phyloP scores from a whole-genome alignment of 2,797 vertebrate species.

The Diceros bicornis region DNA sequence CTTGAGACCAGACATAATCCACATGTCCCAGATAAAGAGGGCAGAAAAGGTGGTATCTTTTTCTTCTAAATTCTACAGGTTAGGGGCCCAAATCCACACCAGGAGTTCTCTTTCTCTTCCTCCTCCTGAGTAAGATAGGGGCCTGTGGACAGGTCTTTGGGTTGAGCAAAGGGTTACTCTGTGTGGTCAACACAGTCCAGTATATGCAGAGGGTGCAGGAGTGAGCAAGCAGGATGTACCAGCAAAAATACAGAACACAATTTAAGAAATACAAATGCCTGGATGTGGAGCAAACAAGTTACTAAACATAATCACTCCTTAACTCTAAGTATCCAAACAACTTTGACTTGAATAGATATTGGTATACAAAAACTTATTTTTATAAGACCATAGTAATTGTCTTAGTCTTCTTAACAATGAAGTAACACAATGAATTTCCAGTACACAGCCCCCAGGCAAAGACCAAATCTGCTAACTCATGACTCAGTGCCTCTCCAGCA shows the following conservation, averaged over 20 bases:
- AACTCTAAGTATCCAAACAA: not conserved
- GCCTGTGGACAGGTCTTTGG: not conserved
- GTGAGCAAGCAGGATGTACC: not conserved
- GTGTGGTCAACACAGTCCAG: not conserved
- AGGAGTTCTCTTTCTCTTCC: not conserved
- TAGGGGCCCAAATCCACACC: not conserved
- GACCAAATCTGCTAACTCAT: not conserved
- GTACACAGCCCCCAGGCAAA: not conserved
- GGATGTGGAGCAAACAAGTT: not conserved
- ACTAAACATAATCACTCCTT: not conserved
- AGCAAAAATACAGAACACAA: not conserved
- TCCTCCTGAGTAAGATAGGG: not conserved
- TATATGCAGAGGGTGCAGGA: not conserved
- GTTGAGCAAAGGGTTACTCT: not conserved
- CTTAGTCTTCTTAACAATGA: conserved; percentile 16
- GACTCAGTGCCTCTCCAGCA: not conserved
- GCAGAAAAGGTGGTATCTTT: not conserved
- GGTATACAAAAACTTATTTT: conserved; percentile 15
- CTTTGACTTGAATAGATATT: not conserved
- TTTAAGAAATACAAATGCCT: not conserved
- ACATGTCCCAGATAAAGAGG: not conserved
- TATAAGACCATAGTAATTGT: not conserved
- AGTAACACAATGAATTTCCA: not conserved
- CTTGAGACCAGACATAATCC: not conserved
- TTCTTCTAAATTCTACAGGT: not conserved